Conservation (phyloP, 2,888 invertebrate genomes). For the Labia minor region DNA sequence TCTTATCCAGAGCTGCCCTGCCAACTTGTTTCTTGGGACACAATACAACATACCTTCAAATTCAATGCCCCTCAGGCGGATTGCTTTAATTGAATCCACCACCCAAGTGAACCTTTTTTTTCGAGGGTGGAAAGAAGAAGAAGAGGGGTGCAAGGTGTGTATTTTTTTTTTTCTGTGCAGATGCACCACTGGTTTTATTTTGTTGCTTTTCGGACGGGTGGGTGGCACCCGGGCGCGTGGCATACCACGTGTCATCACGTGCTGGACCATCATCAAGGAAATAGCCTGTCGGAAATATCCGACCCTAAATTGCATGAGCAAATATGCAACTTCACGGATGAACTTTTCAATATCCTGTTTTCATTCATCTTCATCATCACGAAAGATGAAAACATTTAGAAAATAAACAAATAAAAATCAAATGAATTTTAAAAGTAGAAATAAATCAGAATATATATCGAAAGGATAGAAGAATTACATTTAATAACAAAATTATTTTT, state of each 20-base stretch:
- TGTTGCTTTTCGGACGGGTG: background rate
- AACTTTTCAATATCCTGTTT: background rate
- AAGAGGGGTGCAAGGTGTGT: background rate
- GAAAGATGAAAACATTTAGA: too few relatives aligned
- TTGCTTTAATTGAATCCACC: constrained; percentile 6
- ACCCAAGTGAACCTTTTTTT: background rate
- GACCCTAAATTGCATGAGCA: background rate
- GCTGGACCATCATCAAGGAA: background rate
- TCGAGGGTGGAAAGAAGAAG: too few relatives aligned
- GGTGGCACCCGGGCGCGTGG: background rate
- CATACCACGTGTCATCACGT: background rate
- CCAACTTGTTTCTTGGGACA: background rate
- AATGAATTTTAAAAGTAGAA: too few relatives aligned
- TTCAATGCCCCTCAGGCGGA: background rate
- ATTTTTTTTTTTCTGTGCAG: background rate
- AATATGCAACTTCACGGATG: background rate
- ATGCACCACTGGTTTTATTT: background rate
- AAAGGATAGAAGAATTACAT: too few relatives aligned
- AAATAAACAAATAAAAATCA: too few relatives aligned
- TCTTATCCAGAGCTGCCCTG: background rate
- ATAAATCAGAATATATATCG: too few relatives aligned
- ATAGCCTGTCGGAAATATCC: background rate
- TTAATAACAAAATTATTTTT: too few relatives aligned
- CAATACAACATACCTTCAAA: background rate
- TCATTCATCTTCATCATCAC: background rate